These are phyloP conservation scores for Yponomeuta malinellus DNA, from an alignment of 2,888 invertebrate genomes.

Conservation along the genomic window DNA sequence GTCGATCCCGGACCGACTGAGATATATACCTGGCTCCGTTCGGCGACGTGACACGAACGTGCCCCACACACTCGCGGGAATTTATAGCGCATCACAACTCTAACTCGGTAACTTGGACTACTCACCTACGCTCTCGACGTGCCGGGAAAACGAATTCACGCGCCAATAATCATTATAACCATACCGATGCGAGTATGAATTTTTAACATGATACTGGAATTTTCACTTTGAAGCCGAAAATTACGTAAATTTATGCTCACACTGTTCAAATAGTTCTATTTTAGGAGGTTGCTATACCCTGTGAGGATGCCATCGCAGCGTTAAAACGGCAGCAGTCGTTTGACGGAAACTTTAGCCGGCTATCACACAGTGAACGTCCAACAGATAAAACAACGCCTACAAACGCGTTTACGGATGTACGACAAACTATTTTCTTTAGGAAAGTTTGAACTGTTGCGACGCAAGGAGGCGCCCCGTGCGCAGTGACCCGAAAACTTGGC, in stretches of 20 bases:
- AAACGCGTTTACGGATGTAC: conserved; percentile 13
- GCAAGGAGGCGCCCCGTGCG: conserved; percentile 30
- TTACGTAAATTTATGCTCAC: background rate
- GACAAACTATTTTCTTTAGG: conserved; percentile 30
- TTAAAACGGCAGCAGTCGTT: background rate
- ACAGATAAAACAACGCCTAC: conserved; percentile 7
- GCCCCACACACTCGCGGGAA: conserved; percentile 32
- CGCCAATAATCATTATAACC: background rate
- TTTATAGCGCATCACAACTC: conserved; percentile 34
- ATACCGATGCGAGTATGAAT: background rate
- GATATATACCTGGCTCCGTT: conserved; percentile 1
- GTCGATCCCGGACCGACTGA: background rate
- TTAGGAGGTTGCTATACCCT: too few relatives aligned
- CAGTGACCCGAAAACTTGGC: conserved; percentile 46
- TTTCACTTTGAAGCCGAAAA: background rate
- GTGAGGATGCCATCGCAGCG: background rate
- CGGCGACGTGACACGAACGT: conserved; percentile 22
- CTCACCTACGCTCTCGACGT: conserved; percentile 5
- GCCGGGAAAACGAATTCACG: conserved; percentile 5
- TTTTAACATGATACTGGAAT: background rate
- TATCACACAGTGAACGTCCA: background rate
- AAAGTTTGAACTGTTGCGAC: conserved; percentile 36
- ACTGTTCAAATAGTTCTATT: too few relatives aligned
- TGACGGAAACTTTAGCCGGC: background rate
- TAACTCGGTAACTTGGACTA: conserved; percentile 9